phyloP scores from a whole-genome alignment of 2,888 invertebrate genomes.

The Eilema depressum region DNA sequence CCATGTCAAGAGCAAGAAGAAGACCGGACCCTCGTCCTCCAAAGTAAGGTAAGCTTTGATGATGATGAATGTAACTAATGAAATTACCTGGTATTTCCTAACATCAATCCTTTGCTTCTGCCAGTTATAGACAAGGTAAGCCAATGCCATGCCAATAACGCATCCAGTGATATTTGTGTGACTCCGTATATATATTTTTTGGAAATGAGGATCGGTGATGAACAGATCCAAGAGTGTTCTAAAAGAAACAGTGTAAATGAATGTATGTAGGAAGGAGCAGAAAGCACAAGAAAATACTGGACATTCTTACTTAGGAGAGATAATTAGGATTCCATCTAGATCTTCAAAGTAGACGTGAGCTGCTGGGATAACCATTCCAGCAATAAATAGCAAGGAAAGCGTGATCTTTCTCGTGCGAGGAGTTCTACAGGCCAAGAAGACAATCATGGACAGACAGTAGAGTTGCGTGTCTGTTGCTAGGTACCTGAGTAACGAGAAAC shows the following conservation, averaged over 20 bases:
- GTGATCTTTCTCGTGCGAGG: constrained; percentile 27
- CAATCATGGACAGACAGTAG: constrained; percentile 45
- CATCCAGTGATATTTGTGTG: constrained; percentile 66
- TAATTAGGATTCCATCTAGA: constrained; percentile 34
- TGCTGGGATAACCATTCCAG: constrained; percentile 38
- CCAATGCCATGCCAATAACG: constrained; percentile 60
- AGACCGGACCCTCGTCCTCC: not conserved
- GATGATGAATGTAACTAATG: too few relatives aligned
- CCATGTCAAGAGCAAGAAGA: not conserved
- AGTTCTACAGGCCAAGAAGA: constrained; percentile 40
- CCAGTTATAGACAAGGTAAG: constrained; percentile 57
- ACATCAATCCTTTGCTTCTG: constrained; percentile 50
- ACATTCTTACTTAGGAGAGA: constrained; percentile 39
- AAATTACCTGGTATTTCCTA: constrained; percentile 53
- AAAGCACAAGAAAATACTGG: not conserved
- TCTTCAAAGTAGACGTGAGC: constrained; percentile 37
- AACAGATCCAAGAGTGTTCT: constrained; percentile 49
- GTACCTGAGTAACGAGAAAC: constrained; percentile 50
- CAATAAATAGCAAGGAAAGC: constrained; percentile 34
- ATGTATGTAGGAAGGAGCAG: too few relatives aligned
- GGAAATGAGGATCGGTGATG: constrained; percentile 53
- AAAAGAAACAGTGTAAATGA: constrained; percentile 11
- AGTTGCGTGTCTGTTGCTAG: constrained; percentile 62
- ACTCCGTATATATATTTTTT: constrained; percentile 59
- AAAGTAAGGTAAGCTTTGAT: too few relatives aligned